Percentiles rank a stretch among this genome's conserved stretches.
phyloP scores from a whole-genome alignment of 2,113 vertebrate species.

The Zapus hudsonius region DNA sequence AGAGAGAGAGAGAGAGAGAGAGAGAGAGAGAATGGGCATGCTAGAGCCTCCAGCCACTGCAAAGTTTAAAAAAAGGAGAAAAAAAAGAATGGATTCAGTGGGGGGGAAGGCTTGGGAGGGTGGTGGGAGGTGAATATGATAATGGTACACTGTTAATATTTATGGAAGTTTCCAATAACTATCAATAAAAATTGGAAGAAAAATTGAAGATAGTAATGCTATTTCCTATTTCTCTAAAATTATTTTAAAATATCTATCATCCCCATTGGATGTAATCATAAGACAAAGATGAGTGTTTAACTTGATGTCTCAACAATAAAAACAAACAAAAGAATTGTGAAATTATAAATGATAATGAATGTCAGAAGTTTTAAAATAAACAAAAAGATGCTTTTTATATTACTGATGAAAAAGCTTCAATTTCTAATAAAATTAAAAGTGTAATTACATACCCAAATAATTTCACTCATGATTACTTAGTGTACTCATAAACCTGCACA shows the following conservation, averaged over 20 bases:
- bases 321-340: not conserved
- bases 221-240: not conserved
- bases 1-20: too few species aligned
- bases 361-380: conserved; percentile 11
- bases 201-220: not conserved
- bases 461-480: not conserved
- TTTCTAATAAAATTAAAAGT: conserved; percentile 18
- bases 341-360: not conserved
- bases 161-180: too few species aligned
- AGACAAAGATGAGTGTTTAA: not conserved
- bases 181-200: too few species aligned
- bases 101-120: too few species aligned
- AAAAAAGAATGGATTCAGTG: too few species aligned
- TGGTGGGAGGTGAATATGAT: too few species aligned
- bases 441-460: not conserved
- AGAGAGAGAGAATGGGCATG: too few species aligned
- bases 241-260: not conserved
- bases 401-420: not conserved
- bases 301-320: not conserved
- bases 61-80: too few species aligned
- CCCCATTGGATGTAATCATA: not conserved
- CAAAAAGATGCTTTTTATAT: not conserved
- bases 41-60: too few species aligned
- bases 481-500: not conserved
- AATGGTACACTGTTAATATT: too few species aligned